A percentile compares a stretch with the other conserved stretches of the same genome.
Evolutionary conservation across 1,140 invertebrate genomes (phyloP).

Genomic region (Drosophila insularis): DNA sequence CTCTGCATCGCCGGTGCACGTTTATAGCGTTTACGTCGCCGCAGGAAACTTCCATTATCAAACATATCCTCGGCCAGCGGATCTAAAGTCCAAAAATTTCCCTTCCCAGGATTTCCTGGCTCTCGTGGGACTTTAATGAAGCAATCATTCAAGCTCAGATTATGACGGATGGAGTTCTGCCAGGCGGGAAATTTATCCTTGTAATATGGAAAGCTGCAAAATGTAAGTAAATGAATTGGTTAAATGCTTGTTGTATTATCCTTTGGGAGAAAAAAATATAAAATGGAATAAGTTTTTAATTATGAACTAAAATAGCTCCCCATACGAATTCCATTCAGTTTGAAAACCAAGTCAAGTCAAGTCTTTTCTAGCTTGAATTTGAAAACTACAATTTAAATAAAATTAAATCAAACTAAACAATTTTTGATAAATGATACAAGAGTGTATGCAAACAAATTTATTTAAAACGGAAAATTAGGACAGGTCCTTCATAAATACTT

Average conservation of each 20-base stretch:
- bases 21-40: slow-evolving; percentile 97
- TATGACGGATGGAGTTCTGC: slow-evolving; percentile 99
- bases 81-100: slow-evolving; percentile 99
- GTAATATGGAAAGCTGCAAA: slow-evolving; percentile 93
- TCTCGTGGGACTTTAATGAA: slow-evolving; percentile 99
- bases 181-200: slow-evolving; percentile 97
- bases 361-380: too few relatives aligned
- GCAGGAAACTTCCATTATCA: slow-evolving; percentile 98
- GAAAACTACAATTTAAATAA: too few relatives aligned
- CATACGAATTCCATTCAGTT: too few relatives aligned
- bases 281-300: too few relatives aligned
- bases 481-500: too few relatives aligned
- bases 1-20: slow-evolving; percentile 85
- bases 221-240: slow-evolving; percentile 2
- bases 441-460: too few relatives aligned
- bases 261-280: background rate
- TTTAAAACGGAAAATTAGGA: too few relatives aligned
- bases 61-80: slow-evolving; percentile 99
- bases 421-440: too few relatives aligned
- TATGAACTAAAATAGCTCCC: too few relatives aligned
- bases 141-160: slow-evolving; percentile 98
- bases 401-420: too few relatives aligned
- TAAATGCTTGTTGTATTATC: background rate
- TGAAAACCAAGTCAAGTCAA: too few relatives aligned
- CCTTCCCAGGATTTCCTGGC: slow-evolving; percentile 99